Conservation (phyloP, 2,113 vertebrate genomes). For the Melanerpes formicivorus region DNA sequence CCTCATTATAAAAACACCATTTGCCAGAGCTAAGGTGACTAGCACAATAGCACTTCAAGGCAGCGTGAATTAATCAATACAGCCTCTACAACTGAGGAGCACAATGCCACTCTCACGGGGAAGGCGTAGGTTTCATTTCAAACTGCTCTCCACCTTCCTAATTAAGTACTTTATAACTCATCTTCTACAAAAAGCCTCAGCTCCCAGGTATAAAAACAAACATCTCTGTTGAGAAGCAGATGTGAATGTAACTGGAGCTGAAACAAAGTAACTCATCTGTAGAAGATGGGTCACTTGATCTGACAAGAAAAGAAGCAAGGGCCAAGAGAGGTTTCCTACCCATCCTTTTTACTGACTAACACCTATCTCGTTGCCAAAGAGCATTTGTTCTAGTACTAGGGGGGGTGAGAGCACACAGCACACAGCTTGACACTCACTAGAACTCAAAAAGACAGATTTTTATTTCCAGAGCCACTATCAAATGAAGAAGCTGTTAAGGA, state of each 20-base stretch:
- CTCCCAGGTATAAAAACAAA: conserved; percentile 18
- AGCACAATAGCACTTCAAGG: background rate
- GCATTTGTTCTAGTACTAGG: background rate
- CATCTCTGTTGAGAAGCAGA: background rate
- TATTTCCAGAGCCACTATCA: background rate
- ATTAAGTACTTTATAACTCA: conserved; percentile 20
- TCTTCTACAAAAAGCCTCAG: background rate
- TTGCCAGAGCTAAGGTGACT: conserved; percentile 1
- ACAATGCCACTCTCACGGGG: background rate
- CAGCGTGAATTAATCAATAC: conserved; percentile 27
- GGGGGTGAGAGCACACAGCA: background rate
- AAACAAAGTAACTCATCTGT: background rate
- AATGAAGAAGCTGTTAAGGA: background rate
- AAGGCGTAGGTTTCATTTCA: background rate
- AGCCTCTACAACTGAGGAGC: background rate
- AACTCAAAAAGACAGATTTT: background rate
- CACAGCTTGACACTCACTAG: background rate
- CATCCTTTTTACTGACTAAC: background rate
- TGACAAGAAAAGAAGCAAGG: background rate
- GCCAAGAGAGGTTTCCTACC: background rate
- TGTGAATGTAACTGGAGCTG: background rate
- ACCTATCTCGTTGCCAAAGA: background rate
- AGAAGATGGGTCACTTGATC: background rate
- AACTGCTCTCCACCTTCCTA: conserved; percentile 20
- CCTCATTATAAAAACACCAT: conserved; percentile 28